Evolutionary conservation across 2,113 vertebrate genomes (phyloP), one percentile per base, ranked within the genome.

Genomic region (Platysternon megacephalum): DNA sequence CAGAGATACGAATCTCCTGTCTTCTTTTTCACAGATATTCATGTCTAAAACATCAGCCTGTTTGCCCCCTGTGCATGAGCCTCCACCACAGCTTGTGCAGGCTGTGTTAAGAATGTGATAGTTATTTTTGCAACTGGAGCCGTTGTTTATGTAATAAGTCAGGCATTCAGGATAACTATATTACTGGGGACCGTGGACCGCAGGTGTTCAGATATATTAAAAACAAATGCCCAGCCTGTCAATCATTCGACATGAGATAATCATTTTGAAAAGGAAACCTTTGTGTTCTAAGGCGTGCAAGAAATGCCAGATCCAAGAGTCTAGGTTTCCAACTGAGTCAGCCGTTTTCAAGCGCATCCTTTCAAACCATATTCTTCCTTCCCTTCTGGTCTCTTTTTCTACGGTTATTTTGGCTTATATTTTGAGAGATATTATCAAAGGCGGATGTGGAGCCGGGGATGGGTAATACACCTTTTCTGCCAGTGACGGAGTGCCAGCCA

Each of bases 391-490:
- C 91, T 53, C 89, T 4, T 21, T 72, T 72, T 85, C 82, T 48
- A n/a, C 3, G 4, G 88, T 82, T 2, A 12, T 79, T 85, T 82
- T 68, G 76, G 91, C 95, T 96, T 94, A 90, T 93, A 94, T 90
- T 82, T 72, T 68, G 61, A 68, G 94, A 96, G 97, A 96, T 96
- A 44, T 48, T 91, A 94, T 93, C 96, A 53, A 42, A 82, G 85
- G 84, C 79, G 94, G 91, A 90, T 76, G 95, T 96, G 94, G 93
- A 94, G 90, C 58, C 2, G 4, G 42, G 93, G 91, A 95, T 97
- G 95, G 95, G 95, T 94, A 93, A 97, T 95, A 76, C 89, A 53
- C 28, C 84, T 53, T 68, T 12, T 53, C 93, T 94, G 95, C 94
- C 97, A 96, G 93, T 21, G 21, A 22, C 8, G 9, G n/a, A 39